Evolutionary conservation across 2,888 invertebrate species (phyloP), one percentile per base, ranked within the genome.

Genomic region (Calameuta pallipes): DNA sequence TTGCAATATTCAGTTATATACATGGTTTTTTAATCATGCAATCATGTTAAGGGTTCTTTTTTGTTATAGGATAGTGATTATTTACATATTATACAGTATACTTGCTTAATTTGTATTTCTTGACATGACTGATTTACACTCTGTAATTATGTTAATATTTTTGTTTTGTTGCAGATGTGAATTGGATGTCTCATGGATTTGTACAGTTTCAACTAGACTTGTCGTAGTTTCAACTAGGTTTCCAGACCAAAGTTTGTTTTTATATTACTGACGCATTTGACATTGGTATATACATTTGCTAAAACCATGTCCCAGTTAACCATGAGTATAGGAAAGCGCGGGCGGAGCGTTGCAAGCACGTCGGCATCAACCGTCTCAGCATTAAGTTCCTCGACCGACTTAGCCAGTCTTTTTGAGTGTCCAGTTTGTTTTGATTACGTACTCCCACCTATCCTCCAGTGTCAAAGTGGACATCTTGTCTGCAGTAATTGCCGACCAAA

Each of bases 371-470:
- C 93, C 75, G 93, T 93, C 89, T 93, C 94, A 78, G 93, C 94
- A 37, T 93, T 94, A 84, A 94, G 94, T 89, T 95, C 96, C 92
- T 96, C 97, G 76, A 96, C 97, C 87, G 98, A 98, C 92, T 93
- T 98, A 89, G 97, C 98, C 83, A 97, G 97, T 82, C 93, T 98
- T 76, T 98, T 98, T 91, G 98, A 98, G 92, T 98, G 98, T 92
- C 98, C 98, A 69, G 99, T 99, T 83, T 99, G 99, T 93, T 99
- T 99, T 92, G 99, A 99, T 93, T 99, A 99, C 94, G 99, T 99
- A 83, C 93, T 99, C 90, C 99, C 99, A 83, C 99, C 99, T 69
- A 99, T 99, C 88, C 94, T 99, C 92, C 99, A 99, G 92, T 99
- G 99, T 92, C 98, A 98, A 92, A 98, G 98, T 92, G 99, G 99